A percentile compares a stretch with the other conserved stretches of the same genome.
These are phyloP conservation scores for Chiloscyllium punctatum DNA, from an alignment of 2,797 vertebrate genomes.

Conservation along the genomic window DNA sequence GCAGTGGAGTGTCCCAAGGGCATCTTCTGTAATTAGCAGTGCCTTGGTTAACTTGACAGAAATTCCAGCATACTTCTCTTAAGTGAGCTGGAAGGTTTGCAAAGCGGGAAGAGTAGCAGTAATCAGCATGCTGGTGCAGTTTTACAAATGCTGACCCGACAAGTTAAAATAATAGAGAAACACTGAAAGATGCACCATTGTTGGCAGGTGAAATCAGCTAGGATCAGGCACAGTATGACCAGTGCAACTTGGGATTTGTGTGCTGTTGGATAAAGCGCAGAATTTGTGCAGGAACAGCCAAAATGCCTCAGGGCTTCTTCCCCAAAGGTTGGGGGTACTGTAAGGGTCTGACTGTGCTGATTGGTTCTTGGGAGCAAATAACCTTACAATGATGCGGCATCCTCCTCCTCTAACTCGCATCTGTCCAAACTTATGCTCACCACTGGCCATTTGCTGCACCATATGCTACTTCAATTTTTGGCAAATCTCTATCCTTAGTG, in stretches of 20 bases:
- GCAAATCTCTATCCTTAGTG: background rate
- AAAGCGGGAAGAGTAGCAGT: background rate
- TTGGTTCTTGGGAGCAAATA: constrained; percentile 11
- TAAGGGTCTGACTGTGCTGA: background rate
- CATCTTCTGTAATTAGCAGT: background rate
- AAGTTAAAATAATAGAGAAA: background rate
- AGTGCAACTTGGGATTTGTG: background rate
- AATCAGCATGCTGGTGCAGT: background rate
- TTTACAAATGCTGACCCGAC: background rate
- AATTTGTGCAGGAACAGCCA: background rate
- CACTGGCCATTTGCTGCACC: constrained; percentile 19
- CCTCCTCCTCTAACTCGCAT: constrained; percentile 24
- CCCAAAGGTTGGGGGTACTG: constrained; percentile 1
- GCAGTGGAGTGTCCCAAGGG: background rate
- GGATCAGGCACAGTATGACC: background rate
- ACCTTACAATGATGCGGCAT: background rate
- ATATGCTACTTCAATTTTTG: constrained; percentile 37
- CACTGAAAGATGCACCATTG: background rate
- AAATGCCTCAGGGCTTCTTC: constrained; percentile 16
- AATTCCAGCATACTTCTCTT: background rate
- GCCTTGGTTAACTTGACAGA: background rate
- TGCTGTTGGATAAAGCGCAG: background rate
- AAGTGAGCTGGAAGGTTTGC: background rate
- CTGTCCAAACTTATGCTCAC: constrained; percentile 22
- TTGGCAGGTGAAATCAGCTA: background rate